Evolutionary conservation across 2,113 vertebrate species (phyloP), one percentile per base, ranked within the genome.

Genomic region (Tretioscincus oriximinensis): DNA sequence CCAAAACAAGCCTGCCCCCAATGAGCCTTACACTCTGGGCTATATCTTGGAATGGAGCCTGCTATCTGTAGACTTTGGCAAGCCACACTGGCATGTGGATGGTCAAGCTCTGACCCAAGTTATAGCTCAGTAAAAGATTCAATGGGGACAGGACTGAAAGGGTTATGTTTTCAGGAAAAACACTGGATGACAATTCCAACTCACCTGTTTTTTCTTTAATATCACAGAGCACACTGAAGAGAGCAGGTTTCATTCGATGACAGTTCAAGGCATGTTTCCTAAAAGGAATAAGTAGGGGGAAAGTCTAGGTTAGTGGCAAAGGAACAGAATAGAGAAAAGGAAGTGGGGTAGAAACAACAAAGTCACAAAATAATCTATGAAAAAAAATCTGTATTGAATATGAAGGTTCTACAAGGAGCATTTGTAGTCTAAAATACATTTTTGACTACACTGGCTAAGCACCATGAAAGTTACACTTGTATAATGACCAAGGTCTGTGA

Each of bases 181-280:
- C 4, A 66, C 47, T 73, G 18, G 4, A 28, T 4, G 21, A 11
- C 77, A 80, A 28, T 35, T 2, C n/a, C 72, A 65, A 76, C 96
- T 88, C 87, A 97, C 97, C 97, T 89, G 97, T 97, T 91, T 97
- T 98, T 88, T 97, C 96, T 94, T 98, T 98, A 94, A 97, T 97
- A 94, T 99, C 97, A 67, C 98, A 97, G 79, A 98, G 96, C 88
- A 97, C 97, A 1, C 96, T 97, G 96, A 98, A 98, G 87, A 99
- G 96, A 81, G 96, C 97, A 4, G 97, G 95, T 88, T 98, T 98
- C 97, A 98, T 97, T 90, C 96, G 93, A 93, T 97, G 97, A 92
- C 97, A 98, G 91, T 97, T 97, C 94, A 98, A 93, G 83, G 97
- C 95, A 47, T 96, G 96, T 93, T 98, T 98, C 92, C 97, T 97